Base-by-base conservation (phyloP, 2,797 vertebrate genomes). In the Pseudochirops cupreus region DNA sequence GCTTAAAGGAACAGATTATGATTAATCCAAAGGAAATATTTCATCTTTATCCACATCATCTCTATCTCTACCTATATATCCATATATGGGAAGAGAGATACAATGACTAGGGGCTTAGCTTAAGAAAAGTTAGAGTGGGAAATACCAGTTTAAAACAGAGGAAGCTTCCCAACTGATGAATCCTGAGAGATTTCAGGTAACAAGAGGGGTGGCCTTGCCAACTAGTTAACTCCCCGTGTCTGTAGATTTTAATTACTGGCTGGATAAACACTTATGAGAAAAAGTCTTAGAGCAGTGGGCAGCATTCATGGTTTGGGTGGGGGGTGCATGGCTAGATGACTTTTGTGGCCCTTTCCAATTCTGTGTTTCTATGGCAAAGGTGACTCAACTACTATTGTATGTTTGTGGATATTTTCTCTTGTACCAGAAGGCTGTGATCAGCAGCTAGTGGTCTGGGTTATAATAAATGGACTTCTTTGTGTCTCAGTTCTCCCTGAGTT, bases 311-410 rank as follows among this genome's bases (percentile, higher is more conserved):
- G 16, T 74, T 74, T 82, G 67, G 67, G 18, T 21, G n/a, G 18
- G 62, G 33, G 24, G n/a, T 39, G n/a, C 18, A 3, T 39, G 58
- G 26, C 5, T 74, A 39, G 14, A 39, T 24, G 29, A 82, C 67
- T 29, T 3, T 91, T 97, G 93, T 96, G 62, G 96, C 95, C 94
- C 1, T n/a, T 2, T 91, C 2, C 89, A 95, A 92, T 91, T n/a
- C 10, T n/a, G 52, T 39, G 59, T 94, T 59, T 26, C 0, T 92
- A 91, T 33, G 12, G 1, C 89, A 31, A 28, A 92, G 95, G 1
- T 62, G 94, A 91, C 0, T 56, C 56, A 4, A 21, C 12, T 54
- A 67, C 31, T 6, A 57, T 94, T 96, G 6, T 96, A 91, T 91
- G 57, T 96, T 97, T 74, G 62, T 56, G 89, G 67, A 29, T 2